Evolutionary conservation across 37 sponge, comb jelly and placozoan genomes (phyloP), one percentile per base, ranked within the genome.

Genomic region (Spongilla lacustris): DNA sequence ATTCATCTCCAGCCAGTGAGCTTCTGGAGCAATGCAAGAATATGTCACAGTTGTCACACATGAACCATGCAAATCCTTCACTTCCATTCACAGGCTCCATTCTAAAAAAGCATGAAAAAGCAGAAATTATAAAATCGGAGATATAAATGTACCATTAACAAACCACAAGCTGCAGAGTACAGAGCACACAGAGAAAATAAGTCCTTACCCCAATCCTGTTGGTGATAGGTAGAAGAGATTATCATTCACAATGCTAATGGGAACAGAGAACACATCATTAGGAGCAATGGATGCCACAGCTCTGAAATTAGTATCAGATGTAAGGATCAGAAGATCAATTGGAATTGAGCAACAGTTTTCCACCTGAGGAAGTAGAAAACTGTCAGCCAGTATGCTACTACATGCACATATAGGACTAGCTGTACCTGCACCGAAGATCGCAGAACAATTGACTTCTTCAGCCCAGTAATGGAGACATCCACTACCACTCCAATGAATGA

Each of bases 341-440:
- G 4, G 4, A 58, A 58, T 58, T 8, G 58, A 58, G 58, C 58
- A 58, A 14, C 14, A 58, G 58, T 58, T 58, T 14, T 58, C 11
- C 4, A 58, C 11, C 58, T 58, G 58, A 1, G 11, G 19, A 58
- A 58, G 58, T n/a, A n/a, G n/a, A n/a, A n/a, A n/a, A n/a, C n/a
- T n/a, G n/a, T n/a, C n/a, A n/a, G n/a, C n/a, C n/a, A n/a, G n/a
- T n/a, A 14, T 1, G 11, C 14, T 1, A 58, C 58, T 1, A 14
- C 58, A 17, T 32, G 25, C 21, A 27, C 8, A 19, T 21, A n/a
- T n/a, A n/a, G n/a, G n/a, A n/a, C n/a, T 19, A 11, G 29, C 28
- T 25, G 31, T n/a, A 91, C 92, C 84, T 91, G 92, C 17, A 91
- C 35, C 3, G 92, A 70, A 1, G 92, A 91, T 26, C 92, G 58